Evolutionary conservation across 1,140 invertebrate genomes (phyloP).

Genomic region (Drosophila mayri): DNA sequence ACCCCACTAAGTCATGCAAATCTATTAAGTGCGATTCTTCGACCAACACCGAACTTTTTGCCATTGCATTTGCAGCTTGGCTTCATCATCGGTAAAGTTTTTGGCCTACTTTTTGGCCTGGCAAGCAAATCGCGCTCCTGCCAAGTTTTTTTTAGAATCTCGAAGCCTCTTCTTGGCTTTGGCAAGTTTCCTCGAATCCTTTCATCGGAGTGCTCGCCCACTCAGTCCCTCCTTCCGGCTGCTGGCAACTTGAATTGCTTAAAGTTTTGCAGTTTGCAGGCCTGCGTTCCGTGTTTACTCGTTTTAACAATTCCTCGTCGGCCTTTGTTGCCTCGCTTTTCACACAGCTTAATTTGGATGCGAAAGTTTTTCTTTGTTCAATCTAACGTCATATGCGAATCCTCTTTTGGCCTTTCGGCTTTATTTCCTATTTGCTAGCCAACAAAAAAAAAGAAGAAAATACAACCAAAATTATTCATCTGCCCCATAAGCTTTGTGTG

Average conservation of each 20-base stretch:
- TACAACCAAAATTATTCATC: conserved; percentile 23
- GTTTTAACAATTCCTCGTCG: conserved; percentile 24
- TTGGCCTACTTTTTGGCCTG: conserved; percentile 42
- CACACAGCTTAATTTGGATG: conserved; percentile 46
- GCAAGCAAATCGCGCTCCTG: conserved; percentile 21
- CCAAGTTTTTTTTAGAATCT: conserved; percentile 39
- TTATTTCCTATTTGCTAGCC: conserved; percentile 42
- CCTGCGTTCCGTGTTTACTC: conserved; percentile 44
- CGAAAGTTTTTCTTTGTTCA: conserved; percentile 44
- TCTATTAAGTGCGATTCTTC: conserved; percentile 46
- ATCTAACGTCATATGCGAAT: conserved; percentile 48
- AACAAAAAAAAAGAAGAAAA: neutral
- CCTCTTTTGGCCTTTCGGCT: conserved; percentile 33
- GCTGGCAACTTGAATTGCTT: conserved; percentile 63
- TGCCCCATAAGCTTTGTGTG: conserved; percentile 15
- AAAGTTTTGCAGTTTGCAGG: conserved; percentile 50
- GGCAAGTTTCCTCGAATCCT: conserved; percentile 66
- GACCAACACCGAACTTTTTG: conserved; percentile 42
- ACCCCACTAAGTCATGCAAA: conserved; percentile 33
- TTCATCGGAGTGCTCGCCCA: conserved; percentile 55
- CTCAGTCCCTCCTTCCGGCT: conserved; percentile 22
- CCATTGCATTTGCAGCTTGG: conserved; percentile 37
- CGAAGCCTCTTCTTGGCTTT: conserved; percentile 61
- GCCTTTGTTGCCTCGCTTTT: conserved; percentile 25
- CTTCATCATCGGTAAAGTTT: conserved; percentile 43